Base-by-base conservation (phyloP, 1,140 invertebrate species). In the Leptestheria dahalacensis region DNA sequence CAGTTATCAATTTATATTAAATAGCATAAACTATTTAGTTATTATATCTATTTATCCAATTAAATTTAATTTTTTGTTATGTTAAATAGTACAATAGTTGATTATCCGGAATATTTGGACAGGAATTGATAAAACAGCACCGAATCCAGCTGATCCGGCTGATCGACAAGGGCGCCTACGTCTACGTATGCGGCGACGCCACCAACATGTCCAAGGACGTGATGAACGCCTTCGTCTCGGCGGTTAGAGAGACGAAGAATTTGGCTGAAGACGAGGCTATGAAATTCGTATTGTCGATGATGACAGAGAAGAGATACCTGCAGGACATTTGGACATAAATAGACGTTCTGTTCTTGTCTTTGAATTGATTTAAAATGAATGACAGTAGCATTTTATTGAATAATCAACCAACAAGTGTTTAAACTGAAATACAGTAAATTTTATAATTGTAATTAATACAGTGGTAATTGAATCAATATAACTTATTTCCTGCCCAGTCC, bases 161-260 rank as follows among this genome's bases (percentile, higher is more conserved):
- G 9, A 65, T 81, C 12, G 66, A 81, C 62, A 71, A 68, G 60
- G 68, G 64, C 51, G 81, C 78, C 3, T 68, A 70, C 26, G 69
- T 91, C n/a, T 89, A 79, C 70, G 72, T 91, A 3, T 88, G 87
- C 72, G 86, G 86, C 11, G 85, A 88, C 74, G 78, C 81, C 15
- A 82, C 80, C 61, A 77, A 76, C 60, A 86, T 91, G 77, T 79
- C 80, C 0, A 78, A 79, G 63, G 77, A 82, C 68, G 81, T 91
- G 1, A 74, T 75, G 60, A 74, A 78, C 21, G 70, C 74, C 1
- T 70, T 91, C 3, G 64, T 72, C n/a, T 63, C 75, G 20, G 75
- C 79, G 62, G 65, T 87, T 25, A 65, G 73, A 29, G 67, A 74
- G 63, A 60, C 72, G 61, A 66, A 72, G 59, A 61, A 72, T 21